These are phyloP conservation scores for Leptogaster cylindrica DNA, from an alignment of 2,888 invertebrate species.

Conservation along the genomic window DNA sequence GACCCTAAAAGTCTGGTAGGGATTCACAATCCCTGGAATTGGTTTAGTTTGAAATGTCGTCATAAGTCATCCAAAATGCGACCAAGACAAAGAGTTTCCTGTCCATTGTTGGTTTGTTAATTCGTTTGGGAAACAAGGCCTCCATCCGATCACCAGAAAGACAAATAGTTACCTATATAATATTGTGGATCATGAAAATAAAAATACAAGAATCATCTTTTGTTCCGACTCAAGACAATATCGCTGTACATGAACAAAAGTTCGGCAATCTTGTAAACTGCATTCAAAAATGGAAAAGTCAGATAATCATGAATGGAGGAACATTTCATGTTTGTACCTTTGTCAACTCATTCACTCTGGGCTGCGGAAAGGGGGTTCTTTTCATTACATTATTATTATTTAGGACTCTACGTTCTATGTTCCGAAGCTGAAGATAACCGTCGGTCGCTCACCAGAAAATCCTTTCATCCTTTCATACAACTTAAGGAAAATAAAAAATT, in stretches of 20 bases:
- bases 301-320: background rate
- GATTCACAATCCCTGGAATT: too few species aligned
- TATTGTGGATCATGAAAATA: background rate
- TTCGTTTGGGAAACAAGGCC: background rate
- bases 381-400: too few species aligned
- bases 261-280: too few species aligned
- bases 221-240: background rate
- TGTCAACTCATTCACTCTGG: background rate
- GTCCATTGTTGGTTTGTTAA: background rate
- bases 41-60: background rate
- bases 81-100: slow-evolving; percentile 1
- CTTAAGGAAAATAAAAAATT: too few species aligned
- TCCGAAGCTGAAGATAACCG: too few species aligned
- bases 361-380: too few species aligned
- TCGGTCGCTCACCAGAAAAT: too few species aligned
- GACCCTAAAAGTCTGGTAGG: background rate
- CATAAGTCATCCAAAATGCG: background rate
- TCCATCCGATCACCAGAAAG: background rate
- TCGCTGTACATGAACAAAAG: background rate
- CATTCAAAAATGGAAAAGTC: too few species aligned
- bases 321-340: background rate
- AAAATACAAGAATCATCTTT: too few species aligned
- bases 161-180: background rate
- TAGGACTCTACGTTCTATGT: too few species aligned
- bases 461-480: too few species aligned